These are phyloP conservation scores for Lasioglossum zephyrum DNA, from an alignment of 2,888 invertebrate species.

Conservation along the genomic window DNA sequence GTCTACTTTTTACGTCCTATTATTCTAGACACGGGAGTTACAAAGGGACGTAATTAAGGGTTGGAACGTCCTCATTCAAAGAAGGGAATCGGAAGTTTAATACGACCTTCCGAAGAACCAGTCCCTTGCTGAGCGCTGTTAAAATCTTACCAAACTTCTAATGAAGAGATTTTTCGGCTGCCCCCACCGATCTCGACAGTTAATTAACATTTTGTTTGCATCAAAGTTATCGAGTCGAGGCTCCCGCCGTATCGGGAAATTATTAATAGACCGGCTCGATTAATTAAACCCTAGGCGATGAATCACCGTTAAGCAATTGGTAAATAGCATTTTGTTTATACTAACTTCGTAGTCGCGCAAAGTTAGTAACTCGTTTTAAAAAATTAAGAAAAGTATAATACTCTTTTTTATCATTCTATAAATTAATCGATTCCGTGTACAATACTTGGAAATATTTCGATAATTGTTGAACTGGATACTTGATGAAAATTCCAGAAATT, in stretches of 20 bases:
- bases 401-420: background rate
- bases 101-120: slow-evolving; percentile 24
- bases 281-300: slow-evolving; percentile 41
- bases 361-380: no score
- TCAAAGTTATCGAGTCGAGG: slow-evolving; percentile 44
- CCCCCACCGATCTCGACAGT: slow-evolving; percentile 52
- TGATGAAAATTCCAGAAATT: background rate
- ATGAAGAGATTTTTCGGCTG: slow-evolving; percentile 75
- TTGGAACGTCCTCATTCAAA: slow-evolving; percentile 11
- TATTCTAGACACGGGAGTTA: background rate
- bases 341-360: background rate
- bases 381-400: background rate
- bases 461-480: background rate
- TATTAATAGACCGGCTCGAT: slow-evolving; percentile 60
- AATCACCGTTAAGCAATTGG: slow-evolving; percentile 16
- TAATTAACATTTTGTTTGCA: slow-evolving; percentile 79
- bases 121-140: slow-evolving; percentile 52
- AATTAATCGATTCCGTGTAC: background rate
- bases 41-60: slow-evolving; percentile 5
- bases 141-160: slow-evolving; percentile 76
- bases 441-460: background rate
- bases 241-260: slow-evolving; percentile 51
- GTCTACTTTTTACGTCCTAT: background rate
- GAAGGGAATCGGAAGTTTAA: slow-evolving; percentile 34
- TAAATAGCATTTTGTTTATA: slow-evolving; percentile 22